Percentiles rank a stretch among this genome's conserved stretches.
Evolutionary conservation across 1,140 invertebrate genomes (phyloP).

Genomic region (Orussus abietinus): DNA sequence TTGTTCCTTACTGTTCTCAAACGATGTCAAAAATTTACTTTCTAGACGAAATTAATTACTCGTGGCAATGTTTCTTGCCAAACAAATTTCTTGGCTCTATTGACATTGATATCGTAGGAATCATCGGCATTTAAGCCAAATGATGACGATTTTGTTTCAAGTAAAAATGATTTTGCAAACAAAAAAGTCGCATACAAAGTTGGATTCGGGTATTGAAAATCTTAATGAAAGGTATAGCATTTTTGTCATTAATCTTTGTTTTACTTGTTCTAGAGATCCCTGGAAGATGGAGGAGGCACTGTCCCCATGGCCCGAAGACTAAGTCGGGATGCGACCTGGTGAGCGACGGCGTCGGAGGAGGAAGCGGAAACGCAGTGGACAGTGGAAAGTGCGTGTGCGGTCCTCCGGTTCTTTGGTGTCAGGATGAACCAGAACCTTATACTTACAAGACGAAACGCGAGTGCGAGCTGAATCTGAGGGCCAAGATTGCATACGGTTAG

Average conservation of each 20-base stretch:
- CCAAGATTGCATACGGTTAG: slow-evolving; percentile 48
- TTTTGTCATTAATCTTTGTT: slow-evolving; percentile 8
- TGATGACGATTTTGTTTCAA: too few relatives aligned
- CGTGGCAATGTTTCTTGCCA: too few relatives aligned
- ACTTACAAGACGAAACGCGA: slow-evolving; percentile 42
- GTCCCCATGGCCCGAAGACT: slow-evolving; percentile 36
- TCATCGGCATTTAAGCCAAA: too few relatives aligned
- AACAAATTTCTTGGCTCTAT: too few relatives aligned
- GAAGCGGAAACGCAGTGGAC: slow-evolving; percentile 21
- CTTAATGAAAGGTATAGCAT: too few relatives aligned
- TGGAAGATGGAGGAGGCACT: slow-evolving; percentile 45
- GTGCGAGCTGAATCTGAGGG: slow-evolving; percentile 47
- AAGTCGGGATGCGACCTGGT: slow-evolving; percentile 45
- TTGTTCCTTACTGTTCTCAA: too few relatives aligned
- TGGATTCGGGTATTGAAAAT: too few relatives aligned
- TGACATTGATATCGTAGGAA: too few relatives aligned
- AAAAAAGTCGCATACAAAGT: too few relatives aligned
- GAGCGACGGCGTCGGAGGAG: slow-evolving; percentile 31
- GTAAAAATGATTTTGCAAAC: too few relatives aligned
- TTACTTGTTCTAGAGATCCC: slow-evolving; percentile 39
- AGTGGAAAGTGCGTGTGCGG: slow-evolving; percentile 45
- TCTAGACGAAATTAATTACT: too few relatives aligned
- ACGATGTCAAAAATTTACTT: too few relatives aligned
- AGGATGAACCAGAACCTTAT: slow-evolving; percentile 44
- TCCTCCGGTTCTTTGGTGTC: slow-evolving; percentile 46